A percentile compares a stretch with the other conserved stretches of the same genome.
phyloP scores from a whole-genome alignment of 2,888 invertebrate genomes.

The Heliconius charithonia region DNA sequence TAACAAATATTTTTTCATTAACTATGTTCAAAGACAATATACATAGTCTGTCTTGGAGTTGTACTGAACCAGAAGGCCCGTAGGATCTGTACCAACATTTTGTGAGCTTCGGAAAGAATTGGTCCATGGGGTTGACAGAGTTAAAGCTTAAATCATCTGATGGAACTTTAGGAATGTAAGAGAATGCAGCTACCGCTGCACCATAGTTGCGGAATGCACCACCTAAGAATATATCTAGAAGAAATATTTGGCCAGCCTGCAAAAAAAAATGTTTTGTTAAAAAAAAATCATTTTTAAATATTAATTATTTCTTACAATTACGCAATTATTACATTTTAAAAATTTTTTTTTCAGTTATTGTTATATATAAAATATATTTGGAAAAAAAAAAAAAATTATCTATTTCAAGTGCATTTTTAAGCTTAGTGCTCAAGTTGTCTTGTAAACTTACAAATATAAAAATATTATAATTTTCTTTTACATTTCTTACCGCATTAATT shows the following conservation, averaged over 20 bases:
- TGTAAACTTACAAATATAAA: neutral
- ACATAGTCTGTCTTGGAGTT: slow-evolving; percentile 86
- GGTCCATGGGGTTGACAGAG: slow-evolving; percentile 85
- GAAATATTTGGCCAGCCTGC: slow-evolving; percentile 87
- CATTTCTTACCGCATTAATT: slow-evolving; percentile 86
- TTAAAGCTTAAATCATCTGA: slow-evolving; percentile 50
- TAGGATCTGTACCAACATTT: slow-evolving; percentile 85
- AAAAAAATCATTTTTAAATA: neutral
- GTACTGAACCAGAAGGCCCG: slow-evolving; percentile 84
- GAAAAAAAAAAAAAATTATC: too few relatives aligned
- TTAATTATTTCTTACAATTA: too few relatives aligned
- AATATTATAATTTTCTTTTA: neutral
- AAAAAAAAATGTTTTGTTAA: slow-evolving; percentile 2
- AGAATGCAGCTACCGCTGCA: slow-evolving; percentile 78
- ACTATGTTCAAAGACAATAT: slow-evolving; percentile 90
- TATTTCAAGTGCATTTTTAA: too few relatives aligned
- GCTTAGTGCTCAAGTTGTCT: neutral
- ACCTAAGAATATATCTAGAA: slow-evolving; percentile 86
- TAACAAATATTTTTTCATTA: slow-evolving; percentile 90
- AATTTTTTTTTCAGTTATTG: too few relatives aligned
- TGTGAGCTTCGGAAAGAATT: slow-evolving; percentile 87
- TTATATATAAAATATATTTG: too few relatives aligned
- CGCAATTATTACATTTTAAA: too few relatives aligned
- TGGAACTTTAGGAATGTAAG: slow-evolving; percentile 64
- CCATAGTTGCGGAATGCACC: slow-evolving; percentile 86